Evolutionary conservation across 2,113 vertebrate genomes (phyloP).

Genomic region (Istiophorus platypterus): DNA sequence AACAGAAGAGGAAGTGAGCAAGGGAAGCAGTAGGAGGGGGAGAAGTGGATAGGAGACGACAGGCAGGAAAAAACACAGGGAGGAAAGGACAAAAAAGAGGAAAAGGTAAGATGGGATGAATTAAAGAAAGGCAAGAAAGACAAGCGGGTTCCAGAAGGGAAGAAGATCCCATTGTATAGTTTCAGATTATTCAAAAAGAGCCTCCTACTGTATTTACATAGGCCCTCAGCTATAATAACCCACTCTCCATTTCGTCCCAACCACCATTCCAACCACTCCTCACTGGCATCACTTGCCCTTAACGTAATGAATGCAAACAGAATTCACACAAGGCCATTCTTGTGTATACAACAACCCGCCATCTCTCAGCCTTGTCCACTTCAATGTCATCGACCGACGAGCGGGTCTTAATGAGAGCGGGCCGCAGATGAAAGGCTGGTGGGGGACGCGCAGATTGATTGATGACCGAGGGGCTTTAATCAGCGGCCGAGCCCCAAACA

Average conservation of each 20-base stretch:
- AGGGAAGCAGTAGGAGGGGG: neutral
- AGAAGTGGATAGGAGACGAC: neutral
- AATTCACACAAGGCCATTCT: slow-evolving; percentile 66
- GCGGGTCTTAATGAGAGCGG: slow-evolving; percentile 77
- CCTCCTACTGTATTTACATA: slow-evolving; percentile 35
- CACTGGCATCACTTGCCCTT: slow-evolving; percentile 51
- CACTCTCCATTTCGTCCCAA: slow-evolving; percentile 41
- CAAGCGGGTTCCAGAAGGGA: slow-evolving; percentile 1
- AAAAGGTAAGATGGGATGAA: neutral
- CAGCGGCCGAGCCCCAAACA: slow-evolving; percentile 73
- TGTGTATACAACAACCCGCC: slow-evolving; percentile 61
- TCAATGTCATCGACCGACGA: slow-evolving; percentile 72
- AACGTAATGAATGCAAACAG: slow-evolving; percentile 68
- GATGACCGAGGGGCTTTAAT: slow-evolving; percentile 81
- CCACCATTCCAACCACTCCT: slow-evolving; percentile 43
- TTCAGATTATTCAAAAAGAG: slow-evolving; percentile 27
- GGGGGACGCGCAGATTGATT: slow-evolving; percentile 72
- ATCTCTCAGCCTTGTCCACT: slow-evolving; percentile 65
- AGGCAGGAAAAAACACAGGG: neutral
- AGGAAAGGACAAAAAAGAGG: neutral
- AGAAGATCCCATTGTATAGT: slow-evolving; percentile 12
- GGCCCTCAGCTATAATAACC: slow-evolving; percentile 29
- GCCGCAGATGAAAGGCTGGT: slow-evolving; percentile 78
- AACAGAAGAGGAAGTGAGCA: slow-evolving; percentile 29
- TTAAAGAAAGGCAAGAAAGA: slow-evolving; percentile 2